Conservation (phyloP, 2,113 vertebrate genomes). For the Brachyistius frenatus region DNA sequence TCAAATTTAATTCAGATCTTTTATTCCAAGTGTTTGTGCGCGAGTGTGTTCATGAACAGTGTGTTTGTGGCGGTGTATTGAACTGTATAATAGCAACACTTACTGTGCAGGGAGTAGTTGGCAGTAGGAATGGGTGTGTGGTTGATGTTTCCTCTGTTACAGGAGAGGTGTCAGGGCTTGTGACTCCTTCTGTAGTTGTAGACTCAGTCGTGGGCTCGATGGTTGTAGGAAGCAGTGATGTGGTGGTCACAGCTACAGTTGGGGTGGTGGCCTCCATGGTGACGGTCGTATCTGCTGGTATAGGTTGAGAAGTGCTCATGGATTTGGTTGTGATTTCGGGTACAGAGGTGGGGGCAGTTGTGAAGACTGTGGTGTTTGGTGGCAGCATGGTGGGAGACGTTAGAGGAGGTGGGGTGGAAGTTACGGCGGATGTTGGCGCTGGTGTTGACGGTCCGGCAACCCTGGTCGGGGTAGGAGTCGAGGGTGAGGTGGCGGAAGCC, state of each 20-base stretch:
- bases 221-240: conserved; percentile 43
- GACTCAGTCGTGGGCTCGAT: conserved; percentile 56
- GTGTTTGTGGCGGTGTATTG: background rate
- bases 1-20: background rate
- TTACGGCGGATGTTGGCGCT: conserved; percentile 14
- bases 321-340: conserved; percentile 40
- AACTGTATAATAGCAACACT: conserved; percentile 38
- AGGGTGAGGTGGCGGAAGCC: conserved; percentile 13
- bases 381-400: conserved; percentile 36
- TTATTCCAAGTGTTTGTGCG: background rate
- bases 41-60: background rate
- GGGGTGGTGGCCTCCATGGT: conserved; percentile 41
- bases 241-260: conserved; percentile 47
- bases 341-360: conserved; percentile 40
- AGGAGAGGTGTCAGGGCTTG: conserved; percentile 59
- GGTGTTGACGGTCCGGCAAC: conserved; percentile 12
- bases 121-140: conserved; percentile 68
- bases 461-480: conserved; percentile 32
- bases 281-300: conserved; percentile 22
- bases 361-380: conserved; percentile 35
- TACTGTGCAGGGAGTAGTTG: conserved; percentile 84
- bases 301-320: conserved; percentile 32
- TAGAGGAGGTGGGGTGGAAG: conserved; percentile 22
- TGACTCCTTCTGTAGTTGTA: conserved; percentile 53
- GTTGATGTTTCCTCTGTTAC: conserved; percentile 63